These are phyloP conservation scores for Boloria euphrosyne DNA, from an alignment of 2,888 invertebrate species.

Conservation along the genomic window DNA sequence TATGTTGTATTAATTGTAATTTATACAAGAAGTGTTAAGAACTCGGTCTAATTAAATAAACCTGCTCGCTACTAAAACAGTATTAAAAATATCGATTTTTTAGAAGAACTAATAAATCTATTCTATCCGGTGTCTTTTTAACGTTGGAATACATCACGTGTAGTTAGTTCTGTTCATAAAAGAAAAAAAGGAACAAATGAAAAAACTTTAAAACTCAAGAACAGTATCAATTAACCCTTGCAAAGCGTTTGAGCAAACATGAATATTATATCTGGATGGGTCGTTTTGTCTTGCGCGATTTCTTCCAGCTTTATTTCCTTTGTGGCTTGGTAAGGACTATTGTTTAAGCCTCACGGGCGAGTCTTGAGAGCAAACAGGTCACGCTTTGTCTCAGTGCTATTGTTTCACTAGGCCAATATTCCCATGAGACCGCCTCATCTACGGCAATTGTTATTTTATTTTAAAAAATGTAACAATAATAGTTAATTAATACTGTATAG, in stretches of 20 bases:
- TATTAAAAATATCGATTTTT: too few species aligned
- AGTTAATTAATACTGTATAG: constrained; percentile 30
- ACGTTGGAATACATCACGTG: constrained; percentile 2
- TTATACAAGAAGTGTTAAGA: too few species aligned
- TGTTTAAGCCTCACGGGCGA: constrained; percentile 68
- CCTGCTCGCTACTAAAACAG: too few species aligned
- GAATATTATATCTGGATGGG: constrained; percentile 42
- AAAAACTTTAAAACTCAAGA: constrained; percentile 30
- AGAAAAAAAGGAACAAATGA: constrained; percentile 18
- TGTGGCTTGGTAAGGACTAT: constrained; percentile 58
- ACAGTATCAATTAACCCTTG: constrained; percentile 40
- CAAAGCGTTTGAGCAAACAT: constrained; percentile 41
- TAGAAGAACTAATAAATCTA: neutral
- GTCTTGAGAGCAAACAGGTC: constrained; percentile 68
- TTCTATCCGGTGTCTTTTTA: neutral
- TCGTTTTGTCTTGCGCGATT: constrained; percentile 52
- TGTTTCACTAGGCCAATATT: constrained; percentile 68
- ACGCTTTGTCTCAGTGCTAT: constrained; percentile 62
- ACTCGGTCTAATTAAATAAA: too few species aligned
- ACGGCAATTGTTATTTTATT: constrained; percentile 37
- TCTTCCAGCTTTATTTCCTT: constrained; percentile 59
- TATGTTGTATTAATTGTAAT: too few species aligned
- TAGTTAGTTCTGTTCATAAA: constrained; percentile 16
- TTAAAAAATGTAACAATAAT: constrained; percentile 29
- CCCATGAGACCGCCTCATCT: constrained; percentile 55